phyloP scores from a whole-genome alignment of 2,113 vertebrate species.

The Campylomormyrus tamandua region DNA sequence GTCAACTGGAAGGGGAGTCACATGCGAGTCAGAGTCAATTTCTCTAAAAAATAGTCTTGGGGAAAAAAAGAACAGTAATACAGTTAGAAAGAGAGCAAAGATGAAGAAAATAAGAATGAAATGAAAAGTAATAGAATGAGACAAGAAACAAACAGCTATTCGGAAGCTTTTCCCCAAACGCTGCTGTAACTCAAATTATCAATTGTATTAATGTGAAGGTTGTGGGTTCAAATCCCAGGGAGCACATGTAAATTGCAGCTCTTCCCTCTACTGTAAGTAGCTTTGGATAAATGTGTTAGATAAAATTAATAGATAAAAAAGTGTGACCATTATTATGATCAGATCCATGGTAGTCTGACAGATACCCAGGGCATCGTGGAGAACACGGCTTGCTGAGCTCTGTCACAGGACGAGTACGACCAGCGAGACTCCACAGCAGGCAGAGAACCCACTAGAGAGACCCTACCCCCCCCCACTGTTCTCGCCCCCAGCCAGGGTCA shows the following conservation, averaged over 20 bases:
- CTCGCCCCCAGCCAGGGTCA: not conserved
- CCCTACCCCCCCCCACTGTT: too few relatives aligned
- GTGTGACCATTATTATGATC: not conserved
- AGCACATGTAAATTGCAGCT: not conserved
- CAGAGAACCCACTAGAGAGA: not conserved
- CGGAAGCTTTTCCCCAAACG: not conserved
- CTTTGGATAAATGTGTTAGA: not conserved
- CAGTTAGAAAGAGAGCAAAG: not conserved
- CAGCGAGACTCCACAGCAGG: not conserved
- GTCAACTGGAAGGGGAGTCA: slow-evolving; percentile 70
- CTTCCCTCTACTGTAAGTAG: not conserved
- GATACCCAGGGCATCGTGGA: not conserved
- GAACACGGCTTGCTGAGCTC: not conserved
- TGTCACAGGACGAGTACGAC: not conserved
- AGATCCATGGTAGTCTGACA: not conserved
- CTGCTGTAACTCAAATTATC: not conserved
- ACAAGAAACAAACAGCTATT: too few relatives aligned
- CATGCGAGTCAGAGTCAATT: slow-evolving; percentile 22
- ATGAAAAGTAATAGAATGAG: not conserved
- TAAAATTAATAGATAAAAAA: not conserved
- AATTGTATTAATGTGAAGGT: not conserved
- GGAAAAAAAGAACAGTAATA: not conserved
- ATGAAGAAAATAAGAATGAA: not conserved
- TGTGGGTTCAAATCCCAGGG: not conserved
- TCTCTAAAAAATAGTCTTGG: not conserved